A percentile compares a stretch with the other conserved stretches of the same genome.
These are phyloP conservation scores for Ennomos fuscantarius DNA, from an alignment of 2,888 invertebrate genomes.

Conservation along the genomic window DNA sequence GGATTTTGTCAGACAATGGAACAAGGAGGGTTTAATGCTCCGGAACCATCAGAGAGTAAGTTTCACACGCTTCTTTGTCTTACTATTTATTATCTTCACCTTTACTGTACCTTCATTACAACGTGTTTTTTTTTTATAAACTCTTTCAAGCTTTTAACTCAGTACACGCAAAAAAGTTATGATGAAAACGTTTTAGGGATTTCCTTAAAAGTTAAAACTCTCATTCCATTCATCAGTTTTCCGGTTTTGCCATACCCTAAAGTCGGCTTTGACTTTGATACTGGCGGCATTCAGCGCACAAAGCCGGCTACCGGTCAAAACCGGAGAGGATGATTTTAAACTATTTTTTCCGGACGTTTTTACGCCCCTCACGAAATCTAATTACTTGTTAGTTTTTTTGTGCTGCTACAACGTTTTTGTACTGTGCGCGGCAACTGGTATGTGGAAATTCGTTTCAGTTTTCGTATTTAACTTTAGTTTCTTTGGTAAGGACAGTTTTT, in stretches of 20 bases:
- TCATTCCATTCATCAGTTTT: constrained; percentile 21
- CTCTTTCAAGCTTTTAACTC: constrained; percentile 5
- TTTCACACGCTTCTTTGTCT: no score
- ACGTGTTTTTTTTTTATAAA: no score
- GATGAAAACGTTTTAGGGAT: constrained; percentile 10
- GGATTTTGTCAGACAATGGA: no score
- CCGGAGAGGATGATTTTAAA: constrained; percentile 24
- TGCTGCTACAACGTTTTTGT: constrained; percentile 23
- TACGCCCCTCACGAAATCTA: constrained; percentile 37
- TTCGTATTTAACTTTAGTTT: neutral
- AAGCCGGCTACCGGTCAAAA: constrained; percentile 19
- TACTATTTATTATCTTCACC: no score
- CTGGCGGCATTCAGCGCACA: constrained; percentile 5
- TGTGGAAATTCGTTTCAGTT: constrained; percentile 4
- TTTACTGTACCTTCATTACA: no score
- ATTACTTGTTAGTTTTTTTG: constrained; percentile 36
- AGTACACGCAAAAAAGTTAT: constrained; percentile 15
- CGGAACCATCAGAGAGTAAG: no score
- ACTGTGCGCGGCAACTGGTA: constrained; percentile 10
- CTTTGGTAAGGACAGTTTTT: no score
- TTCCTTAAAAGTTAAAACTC: constrained; percentile 14
- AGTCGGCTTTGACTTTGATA: constrained; percentile 23
- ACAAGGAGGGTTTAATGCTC: no score
- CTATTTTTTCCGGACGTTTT: constrained; percentile 32
- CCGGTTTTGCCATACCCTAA: constrained; percentile 15